Conservation (phyloP, 2,888 invertebrate genomes). For the Tenthredo livida region DNA sequence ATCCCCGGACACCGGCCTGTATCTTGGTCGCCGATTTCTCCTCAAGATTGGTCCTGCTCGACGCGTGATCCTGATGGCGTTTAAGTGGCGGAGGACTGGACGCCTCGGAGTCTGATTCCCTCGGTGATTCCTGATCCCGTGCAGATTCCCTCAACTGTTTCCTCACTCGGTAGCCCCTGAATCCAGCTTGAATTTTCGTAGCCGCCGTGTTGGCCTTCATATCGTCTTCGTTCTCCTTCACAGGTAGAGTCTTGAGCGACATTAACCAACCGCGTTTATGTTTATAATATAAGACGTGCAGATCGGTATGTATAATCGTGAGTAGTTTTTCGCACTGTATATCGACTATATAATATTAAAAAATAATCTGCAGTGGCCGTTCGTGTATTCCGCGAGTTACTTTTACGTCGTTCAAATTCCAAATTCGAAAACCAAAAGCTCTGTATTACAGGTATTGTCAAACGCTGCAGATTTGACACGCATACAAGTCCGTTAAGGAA, state of each 20-base stretch:
- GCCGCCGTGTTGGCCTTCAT: constrained; percentile 77
- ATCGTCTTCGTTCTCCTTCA: constrained; percentile 54
- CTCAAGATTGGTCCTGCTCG: constrained; percentile 62
- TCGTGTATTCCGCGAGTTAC: too few relatives aligned
- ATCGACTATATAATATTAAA: too few relatives aligned
- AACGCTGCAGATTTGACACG: too few relatives aligned
- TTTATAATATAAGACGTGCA: too few relatives aligned
- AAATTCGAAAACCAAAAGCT: too few relatives aligned
- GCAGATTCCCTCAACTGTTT: constrained; percentile 76
- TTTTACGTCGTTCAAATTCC: too few relatives aligned
- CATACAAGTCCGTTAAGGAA: not conserved
- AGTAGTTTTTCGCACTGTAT: too few relatives aligned
- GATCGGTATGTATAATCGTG: too few relatives aligned
- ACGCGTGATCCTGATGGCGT: constrained; percentile 59
- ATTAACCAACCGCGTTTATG: not conserved
- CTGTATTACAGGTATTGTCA: too few relatives aligned
- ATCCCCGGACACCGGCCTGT: constrained; percentile 86
- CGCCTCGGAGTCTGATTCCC: constrained; percentile 23
- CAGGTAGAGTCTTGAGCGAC: constrained; percentile 50
- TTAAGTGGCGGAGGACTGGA: constrained; percentile 55
- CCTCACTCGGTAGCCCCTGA: constrained; percentile 80
- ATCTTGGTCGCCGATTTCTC: constrained; percentile 81
- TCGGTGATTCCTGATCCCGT: constrained; percentile 47
- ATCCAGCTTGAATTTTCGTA: constrained; percentile 81
- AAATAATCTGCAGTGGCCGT: too few relatives aligned